Conservation (phyloP, 2,888 invertebrate species). For the Plebejus argus region DNA sequence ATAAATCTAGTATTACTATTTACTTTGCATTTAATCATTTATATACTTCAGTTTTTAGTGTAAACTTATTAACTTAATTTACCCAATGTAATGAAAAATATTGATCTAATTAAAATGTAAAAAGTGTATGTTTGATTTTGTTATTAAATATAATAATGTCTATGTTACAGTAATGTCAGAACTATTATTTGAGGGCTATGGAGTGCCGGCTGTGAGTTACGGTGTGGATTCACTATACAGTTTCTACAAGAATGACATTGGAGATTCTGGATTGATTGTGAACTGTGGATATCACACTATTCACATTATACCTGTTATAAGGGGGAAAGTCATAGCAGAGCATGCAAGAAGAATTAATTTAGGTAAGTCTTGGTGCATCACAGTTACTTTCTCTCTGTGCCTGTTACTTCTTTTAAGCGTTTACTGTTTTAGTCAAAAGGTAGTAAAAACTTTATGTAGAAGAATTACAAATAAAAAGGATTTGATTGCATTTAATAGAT, state of each 20-base stretch:
- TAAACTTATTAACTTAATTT: neutral
- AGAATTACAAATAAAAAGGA: no score
- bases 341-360: slow-evolving; percentile 91
- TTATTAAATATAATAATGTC: neutral
- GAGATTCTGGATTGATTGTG: slow-evolving; percentile 87
- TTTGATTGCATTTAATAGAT: no score
- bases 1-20: no score
- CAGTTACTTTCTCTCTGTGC: neutral
- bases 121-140: no score
- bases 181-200: slow-evolving; percentile 95
- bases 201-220: slow-evolving; percentile 91
- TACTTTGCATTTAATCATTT: neutral
- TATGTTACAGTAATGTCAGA: slow-evolving; percentile 92
- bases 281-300: slow-evolving; percentile 94
- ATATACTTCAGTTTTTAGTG: neutral
- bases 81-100: no score
- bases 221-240: slow-evolving; percentile 93
- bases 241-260: slow-evolving; percentile 82
- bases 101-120: no score
- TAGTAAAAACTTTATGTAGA: slow-evolving; percentile 7
- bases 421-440: neutral
- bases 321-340: slow-evolving; percentile 84
- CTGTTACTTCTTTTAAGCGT: neutral
- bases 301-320: slow-evolving; percentile 91
- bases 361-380: slow-evolving; percentile 62